A percentile compares a stretch with the other conserved stretches of the same genome.
phyloP scores from a whole-genome alignment of 2,113 vertebrate species.

The Arvicanthis niloticus region DNA sequence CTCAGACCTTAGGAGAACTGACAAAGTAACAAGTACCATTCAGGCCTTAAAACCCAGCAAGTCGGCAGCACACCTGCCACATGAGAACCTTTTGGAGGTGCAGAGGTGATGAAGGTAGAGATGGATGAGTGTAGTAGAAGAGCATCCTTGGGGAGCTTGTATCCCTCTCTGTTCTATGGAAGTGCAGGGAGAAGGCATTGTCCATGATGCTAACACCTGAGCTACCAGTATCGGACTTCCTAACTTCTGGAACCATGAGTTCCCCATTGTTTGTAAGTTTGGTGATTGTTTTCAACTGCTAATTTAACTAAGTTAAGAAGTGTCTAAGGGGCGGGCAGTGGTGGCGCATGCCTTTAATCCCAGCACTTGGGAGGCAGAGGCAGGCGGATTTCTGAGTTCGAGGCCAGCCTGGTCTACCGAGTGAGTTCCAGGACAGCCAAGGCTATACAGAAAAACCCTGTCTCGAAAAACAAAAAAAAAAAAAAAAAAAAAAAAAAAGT shows the following conservation, averaged over 20 bases:
- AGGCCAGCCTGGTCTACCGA: too few relatives aligned
- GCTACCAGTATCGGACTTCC: background rate
- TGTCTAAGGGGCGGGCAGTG: too few relatives aligned
- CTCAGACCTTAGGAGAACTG: background rate
- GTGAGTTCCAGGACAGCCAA: background rate
- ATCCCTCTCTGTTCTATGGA: too few relatives aligned
- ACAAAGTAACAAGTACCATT: background rate
- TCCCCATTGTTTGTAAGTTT: background rate
- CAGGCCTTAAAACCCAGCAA: background rate
- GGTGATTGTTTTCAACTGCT: background rate
- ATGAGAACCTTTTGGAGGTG: background rate
- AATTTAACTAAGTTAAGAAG: background rate
- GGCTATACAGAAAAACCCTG: background rate
- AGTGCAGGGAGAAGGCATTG: background rate
- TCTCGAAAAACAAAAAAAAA: background rate
- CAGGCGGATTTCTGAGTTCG: too few relatives aligned
- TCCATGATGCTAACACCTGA: background rate
- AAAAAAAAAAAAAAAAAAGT: too few relatives aligned
- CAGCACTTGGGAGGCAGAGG: too few relatives aligned
- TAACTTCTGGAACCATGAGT: background rate
- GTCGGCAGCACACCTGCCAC: background rate
- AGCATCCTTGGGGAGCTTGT: background rate
- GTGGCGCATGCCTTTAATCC: background rate
- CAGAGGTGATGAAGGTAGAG: background rate
- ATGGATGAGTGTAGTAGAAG: background rate